phyloP scores from a whole-genome alignment of 1,140 invertebrate species.

The Scaptodrosophila lebanonensis region DNA sequence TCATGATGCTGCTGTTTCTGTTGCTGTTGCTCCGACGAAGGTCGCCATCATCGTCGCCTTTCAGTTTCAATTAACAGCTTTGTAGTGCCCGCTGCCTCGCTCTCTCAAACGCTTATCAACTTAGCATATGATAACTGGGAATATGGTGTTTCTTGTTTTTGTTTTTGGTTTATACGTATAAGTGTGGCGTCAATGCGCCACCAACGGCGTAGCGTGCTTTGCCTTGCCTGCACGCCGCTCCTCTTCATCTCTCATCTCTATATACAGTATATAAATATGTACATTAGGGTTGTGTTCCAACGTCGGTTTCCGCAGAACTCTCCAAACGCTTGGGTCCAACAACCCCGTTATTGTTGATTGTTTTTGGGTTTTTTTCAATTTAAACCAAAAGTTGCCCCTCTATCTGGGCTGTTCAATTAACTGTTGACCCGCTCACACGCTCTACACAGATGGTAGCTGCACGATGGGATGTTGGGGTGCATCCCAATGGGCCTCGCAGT shows the following conservation, averaged over 20 bases:
- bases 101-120: constrained; percentile 24
- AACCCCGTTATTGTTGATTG: constrained; percentile 47
- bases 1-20: constrained; percentile 14
- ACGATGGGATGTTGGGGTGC: constrained; percentile 78
- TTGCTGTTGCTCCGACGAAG: constrained; percentile 43
- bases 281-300: constrained; percentile 21
- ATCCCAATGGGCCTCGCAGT: constrained; percentile 80
- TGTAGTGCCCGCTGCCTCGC: constrained; percentile 1
- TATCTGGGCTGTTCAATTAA: constrained; percentile 57
- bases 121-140: constrained; percentile 39
- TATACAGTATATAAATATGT: constrained; percentile 27
- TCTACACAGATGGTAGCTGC: constrained; percentile 80
- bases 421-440: neutral
- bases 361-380: constrained; percentile 23
- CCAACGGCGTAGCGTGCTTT: too few relatives aligned
- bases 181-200: neutral
- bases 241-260: neutral
- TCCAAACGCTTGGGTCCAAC: constrained; percentile 65
- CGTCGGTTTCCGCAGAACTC: constrained; percentile 70
- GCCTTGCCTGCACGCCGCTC: too few relatives aligned
- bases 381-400: constrained; percentile 48
- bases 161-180: neutral
- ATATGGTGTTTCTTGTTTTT: constrained; percentile 14
- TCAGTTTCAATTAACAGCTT: neutral
- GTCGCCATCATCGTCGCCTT: constrained; percentile 37